phyloP scores from a whole-genome alignment of 2,113 vertebrate species.

The Melospiza melodia region DNA sequence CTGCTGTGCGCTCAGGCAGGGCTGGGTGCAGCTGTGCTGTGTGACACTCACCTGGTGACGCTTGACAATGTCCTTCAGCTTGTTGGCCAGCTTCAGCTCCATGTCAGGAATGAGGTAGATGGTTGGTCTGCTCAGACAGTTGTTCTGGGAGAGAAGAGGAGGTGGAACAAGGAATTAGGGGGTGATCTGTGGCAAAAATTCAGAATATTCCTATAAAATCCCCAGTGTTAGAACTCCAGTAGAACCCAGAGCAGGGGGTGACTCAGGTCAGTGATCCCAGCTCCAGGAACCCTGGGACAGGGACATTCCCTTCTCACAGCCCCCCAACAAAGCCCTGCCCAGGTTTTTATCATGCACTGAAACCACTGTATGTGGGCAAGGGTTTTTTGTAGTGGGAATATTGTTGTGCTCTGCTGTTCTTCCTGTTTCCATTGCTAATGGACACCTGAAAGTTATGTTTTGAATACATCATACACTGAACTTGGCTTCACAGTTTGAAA shows the following conservation, averaged over 20 bases:
- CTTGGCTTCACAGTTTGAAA: background rate
- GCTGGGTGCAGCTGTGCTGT: background rate
- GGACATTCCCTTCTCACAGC: background rate
- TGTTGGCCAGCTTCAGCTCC: conserved; percentile 91
- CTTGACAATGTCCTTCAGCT: conserved; percentile 96
- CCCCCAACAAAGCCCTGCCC: background rate
- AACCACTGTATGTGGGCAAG: fast-evolving
- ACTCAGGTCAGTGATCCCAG: fast-evolving
- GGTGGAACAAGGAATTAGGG: background rate
- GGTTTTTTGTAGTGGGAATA: fast-evolving
- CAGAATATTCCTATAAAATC: too few species aligned
- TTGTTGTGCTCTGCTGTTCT: background rate
- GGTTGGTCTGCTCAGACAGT: conserved; percentile 91
- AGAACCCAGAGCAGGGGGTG: background rate
- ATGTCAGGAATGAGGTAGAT: conserved; percentile 94
- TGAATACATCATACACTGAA: background rate
- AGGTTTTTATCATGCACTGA: background rate
- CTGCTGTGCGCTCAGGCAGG: background rate
- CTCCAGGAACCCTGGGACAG: background rate
- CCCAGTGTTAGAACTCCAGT: too few species aligned
- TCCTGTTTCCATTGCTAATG: background rate
- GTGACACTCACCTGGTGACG: conserved; percentile 88
- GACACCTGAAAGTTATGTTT: background rate
- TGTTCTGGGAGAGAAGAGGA: conserved; percentile 80
- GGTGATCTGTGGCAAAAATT: background rate